Percentiles rank a stretch among this genome's conserved stretches.
phyloP scores from a whole-genome alignment of 2,113 vertebrate genomes.

The Dinomys branickii region DNA sequence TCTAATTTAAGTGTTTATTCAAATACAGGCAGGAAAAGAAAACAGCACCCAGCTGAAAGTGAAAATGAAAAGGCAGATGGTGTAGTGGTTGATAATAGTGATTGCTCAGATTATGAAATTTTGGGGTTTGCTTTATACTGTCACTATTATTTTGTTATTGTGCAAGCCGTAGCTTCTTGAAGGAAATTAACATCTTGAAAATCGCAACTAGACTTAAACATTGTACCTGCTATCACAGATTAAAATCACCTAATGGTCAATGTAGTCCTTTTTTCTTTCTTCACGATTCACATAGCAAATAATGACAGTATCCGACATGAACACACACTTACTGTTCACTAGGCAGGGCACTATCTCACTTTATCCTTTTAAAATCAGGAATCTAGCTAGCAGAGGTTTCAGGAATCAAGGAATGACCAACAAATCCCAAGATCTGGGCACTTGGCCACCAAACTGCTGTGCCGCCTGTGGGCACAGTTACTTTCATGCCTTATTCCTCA shows the following conservation, averaged over 20 bases:
- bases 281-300: constrained; percentile 13
- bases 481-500: background rate
- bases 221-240: background rate
- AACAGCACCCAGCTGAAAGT: constrained; percentile 65
- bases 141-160: constrained; percentile 31
- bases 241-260: constrained; percentile 15
- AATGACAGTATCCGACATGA: background rate
- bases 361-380: constrained; percentile 7
- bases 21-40: constrained; percentile 47
- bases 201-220: constrained; percentile 34
- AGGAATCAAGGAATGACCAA: background rate
- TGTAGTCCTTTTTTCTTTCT: background rate
- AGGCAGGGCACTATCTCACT: background rate
- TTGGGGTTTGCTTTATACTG: constrained; percentile 6
- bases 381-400: constrained; percentile 22
- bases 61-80: constrained; percentile 59
- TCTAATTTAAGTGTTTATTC: constrained; percentile 76
- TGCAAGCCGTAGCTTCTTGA: constrained; percentile 10
- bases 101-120: constrained; percentile 59
- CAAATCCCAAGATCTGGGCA: background rate
- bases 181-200: constrained; percentile 28
- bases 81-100: constrained; percentile 36
- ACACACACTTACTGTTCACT: background rate
- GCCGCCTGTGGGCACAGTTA: background rate
- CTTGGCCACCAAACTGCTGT: background rate